phyloP scores from a whole-genome alignment of 1,140 invertebrate species.

The Leptinotarsa lineolata region DNA sequence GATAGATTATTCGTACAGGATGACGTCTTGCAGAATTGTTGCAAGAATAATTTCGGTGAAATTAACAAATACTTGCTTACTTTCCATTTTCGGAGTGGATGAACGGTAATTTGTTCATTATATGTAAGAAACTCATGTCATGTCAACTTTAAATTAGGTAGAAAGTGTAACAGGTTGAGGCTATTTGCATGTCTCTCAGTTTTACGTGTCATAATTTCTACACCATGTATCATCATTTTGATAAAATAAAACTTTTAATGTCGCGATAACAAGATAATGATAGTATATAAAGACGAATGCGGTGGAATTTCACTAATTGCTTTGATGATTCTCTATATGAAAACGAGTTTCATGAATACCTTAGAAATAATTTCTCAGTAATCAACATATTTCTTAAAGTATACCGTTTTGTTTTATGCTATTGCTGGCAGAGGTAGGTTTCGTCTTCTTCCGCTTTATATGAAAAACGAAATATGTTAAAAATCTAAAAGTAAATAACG shows the following conservation, averaged over 20 bases:
- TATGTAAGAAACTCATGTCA: conserved; percentile 11
- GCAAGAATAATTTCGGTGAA: not conserved
- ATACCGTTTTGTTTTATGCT: too few species aligned
- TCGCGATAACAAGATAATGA: not conserved
- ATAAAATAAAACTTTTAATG: conserved; percentile 5
- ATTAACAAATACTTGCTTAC: conserved; percentile 14
- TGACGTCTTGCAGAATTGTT: not conserved
- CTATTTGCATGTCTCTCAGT: conserved; percentile 34
- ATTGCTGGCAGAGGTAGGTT: too few species aligned
- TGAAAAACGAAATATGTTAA: too few species aligned
- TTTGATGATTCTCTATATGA: not conserved
- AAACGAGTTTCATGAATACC: too few species aligned
- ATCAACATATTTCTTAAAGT: too few species aligned
- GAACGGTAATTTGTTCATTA: conserved; percentile 21
- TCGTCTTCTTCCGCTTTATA: too few species aligned
- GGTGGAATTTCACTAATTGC: not conserved
- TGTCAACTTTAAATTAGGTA: conserved; percentile 33
- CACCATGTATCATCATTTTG: conserved; percentile 4
- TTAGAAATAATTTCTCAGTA: too few species aligned
- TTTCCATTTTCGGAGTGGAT: conserved; percentile 17
- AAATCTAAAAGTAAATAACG: too few species aligned
- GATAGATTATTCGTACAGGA: not conserved
- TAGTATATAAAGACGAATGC: not conserved
- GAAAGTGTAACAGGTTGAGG: conserved; percentile 41
- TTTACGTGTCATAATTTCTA: conserved; percentile 9